phyloP scores from a whole-genome alignment of 2,113 vertebrate species.

The Grus americana region DNA sequence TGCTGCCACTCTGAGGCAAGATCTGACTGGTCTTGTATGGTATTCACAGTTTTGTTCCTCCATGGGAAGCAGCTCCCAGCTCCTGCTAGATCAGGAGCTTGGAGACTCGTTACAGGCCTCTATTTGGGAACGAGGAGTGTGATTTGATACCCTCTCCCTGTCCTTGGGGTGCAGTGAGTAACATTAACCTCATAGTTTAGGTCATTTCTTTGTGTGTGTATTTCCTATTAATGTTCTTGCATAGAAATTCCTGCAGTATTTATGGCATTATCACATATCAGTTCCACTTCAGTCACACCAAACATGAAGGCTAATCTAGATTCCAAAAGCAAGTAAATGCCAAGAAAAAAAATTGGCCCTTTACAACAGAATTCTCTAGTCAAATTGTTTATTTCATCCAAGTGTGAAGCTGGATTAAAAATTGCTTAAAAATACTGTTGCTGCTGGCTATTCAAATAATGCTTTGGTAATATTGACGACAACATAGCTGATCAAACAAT shows the following conservation, averaged over 20 bases:
- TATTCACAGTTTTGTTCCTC: not conserved
- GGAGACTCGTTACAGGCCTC: not conserved
- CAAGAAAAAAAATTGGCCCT: not conserved
- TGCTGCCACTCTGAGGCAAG: not conserved
- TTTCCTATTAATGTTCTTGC: not conserved
- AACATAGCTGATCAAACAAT: not conserved
- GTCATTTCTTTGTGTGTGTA: not conserved
- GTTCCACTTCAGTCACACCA: not conserved
- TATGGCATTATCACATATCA: not conserved
- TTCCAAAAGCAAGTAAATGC: not conserved
- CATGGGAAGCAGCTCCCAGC: not conserved
- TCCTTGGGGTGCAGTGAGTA: not conserved
- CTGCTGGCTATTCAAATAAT: not conserved
- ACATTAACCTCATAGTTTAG: not conserved
- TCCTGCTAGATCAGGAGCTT: not conserved
- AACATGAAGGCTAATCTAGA: not conserved
- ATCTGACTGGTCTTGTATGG: not conserved
- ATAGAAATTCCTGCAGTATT: not conserved
- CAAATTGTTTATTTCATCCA: not conserved
- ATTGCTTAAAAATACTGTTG: not conserved
- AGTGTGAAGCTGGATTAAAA: not conserved
- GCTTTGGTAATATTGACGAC: not conserved
- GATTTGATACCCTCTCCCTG: not conserved
- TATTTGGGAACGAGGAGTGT: not conserved
- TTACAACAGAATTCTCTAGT: not conserved